Evolutionary conservation across 2,113 vertebrate species (phyloP).

Genomic region (Miniopterus natalensis): DNA sequence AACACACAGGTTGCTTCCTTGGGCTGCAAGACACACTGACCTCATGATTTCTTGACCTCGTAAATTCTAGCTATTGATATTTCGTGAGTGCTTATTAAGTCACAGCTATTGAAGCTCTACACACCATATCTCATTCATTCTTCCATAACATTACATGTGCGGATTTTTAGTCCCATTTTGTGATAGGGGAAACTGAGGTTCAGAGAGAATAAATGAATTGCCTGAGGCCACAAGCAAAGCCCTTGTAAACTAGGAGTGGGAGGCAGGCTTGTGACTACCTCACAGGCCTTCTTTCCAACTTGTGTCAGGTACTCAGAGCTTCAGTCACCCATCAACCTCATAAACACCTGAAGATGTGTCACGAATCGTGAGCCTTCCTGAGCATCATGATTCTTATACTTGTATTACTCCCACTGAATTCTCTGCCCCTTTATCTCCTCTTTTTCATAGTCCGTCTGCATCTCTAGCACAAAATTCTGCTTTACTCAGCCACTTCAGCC

Average conservation of each 20-base stretch:
- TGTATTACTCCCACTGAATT: neutral
- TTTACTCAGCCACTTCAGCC: neutral
- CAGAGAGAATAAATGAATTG: neutral
- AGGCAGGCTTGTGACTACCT: neutral
- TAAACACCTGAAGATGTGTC: neutral
- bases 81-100: neutral
- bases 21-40: neutral
- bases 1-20: neutral
- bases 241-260: neutral
- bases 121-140: neutral
- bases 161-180: neutral
- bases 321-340: neutral
- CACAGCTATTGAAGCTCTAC: neutral
- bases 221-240: neutral
- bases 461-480: neutral
- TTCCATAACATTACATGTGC: neutral
- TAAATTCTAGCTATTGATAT: neutral
- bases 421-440: neutral
- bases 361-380: neutral
- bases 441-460: neutral
- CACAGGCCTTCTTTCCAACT: neutral
- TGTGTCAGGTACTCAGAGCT: too few species aligned
- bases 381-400: neutral
- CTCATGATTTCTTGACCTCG: neutral
- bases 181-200: neutral